phyloP scores from a whole-genome alignment of 2,888 invertebrate species.

The Philereme vetulata region DNA sequence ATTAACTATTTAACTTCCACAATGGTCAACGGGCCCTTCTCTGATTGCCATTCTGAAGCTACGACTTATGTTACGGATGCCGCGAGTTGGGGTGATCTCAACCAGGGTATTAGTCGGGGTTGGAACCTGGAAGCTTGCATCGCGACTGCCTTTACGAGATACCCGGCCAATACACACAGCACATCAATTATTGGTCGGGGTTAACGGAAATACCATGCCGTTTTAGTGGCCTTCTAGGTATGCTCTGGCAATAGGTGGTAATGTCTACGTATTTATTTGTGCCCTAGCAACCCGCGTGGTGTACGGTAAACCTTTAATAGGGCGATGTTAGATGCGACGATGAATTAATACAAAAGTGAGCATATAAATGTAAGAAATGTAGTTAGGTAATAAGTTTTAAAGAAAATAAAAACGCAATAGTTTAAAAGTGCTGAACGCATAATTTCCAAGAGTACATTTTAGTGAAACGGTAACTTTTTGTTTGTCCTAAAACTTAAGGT shows the following conservation, averaged over 20 bases:
- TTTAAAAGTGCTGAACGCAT: background rate
- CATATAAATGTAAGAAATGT: background rate
- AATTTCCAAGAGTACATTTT: background rate
- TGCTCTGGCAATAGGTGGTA: background rate
- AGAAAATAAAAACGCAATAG: background rate
- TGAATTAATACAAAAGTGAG: slow-evolving; percentile 12
- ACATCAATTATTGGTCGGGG: too few species aligned
- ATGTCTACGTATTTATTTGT: background rate
- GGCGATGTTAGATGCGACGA: background rate
- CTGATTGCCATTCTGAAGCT: too few species aligned
- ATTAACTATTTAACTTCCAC: too few species aligned
- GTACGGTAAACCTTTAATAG: background rate
- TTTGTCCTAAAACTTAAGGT: background rate
- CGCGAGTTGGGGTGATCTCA: too few species aligned
- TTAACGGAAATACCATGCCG: too few species aligned
- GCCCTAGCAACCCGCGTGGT: background rate
- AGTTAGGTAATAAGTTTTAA: slow-evolving; percentile 9
- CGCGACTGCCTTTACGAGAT: too few species aligned
- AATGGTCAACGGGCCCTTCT: too few species aligned
- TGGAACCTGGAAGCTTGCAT: too few species aligned
- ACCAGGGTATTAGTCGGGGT: too few species aligned
- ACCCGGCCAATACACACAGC: too few species aligned
- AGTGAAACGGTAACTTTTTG: background rate
- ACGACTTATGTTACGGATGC: too few species aligned
- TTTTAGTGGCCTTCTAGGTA: background rate